Evolutionary conservation across 2,888 invertebrate species (phyloP).

Genomic region (Stenolophus ochropezus): DNA sequence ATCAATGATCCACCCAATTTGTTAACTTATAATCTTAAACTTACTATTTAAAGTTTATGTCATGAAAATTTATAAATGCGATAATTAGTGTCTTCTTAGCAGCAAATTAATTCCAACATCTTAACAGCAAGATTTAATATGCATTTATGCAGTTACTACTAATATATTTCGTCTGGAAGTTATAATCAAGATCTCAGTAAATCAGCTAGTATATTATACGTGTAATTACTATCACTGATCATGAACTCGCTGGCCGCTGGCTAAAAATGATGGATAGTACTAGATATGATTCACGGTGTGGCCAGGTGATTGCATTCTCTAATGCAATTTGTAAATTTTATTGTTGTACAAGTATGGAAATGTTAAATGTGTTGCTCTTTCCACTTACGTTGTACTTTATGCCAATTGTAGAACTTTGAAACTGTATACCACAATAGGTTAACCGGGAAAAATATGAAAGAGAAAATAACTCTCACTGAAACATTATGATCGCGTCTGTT

Average conservation of each 20-base stretch:
- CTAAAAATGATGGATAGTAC: conserved; percentile 38
- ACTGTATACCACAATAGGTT: too few species aligned
- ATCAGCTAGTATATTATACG: conserved; percentile 42
- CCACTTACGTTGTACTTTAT: too few species aligned
- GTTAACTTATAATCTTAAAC: not conserved
- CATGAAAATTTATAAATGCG: not conserved
- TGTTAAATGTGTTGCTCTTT: too few species aligned
- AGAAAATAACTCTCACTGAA: too few species aligned
- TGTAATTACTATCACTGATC: conserved; percentile 44
- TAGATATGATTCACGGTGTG: conserved; percentile 20
- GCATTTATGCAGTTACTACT: conserved; percentile 24
- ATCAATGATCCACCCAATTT: too few species aligned
- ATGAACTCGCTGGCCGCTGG: conserved; percentile 6
- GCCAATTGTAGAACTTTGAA: too few species aligned
- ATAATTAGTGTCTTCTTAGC: not conserved
- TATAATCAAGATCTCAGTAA: conserved; percentile 40
- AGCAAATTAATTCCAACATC: conserved; percentile 23
- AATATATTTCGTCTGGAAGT: conserved; percentile 45
- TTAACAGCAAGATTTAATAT: conserved; percentile 30
- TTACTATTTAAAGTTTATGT: not conserved
- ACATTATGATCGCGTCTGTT: too few species aligned
- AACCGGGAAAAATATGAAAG: too few species aligned
- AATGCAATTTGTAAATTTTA: conserved; percentile 15
- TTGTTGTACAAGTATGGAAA: too few species aligned
- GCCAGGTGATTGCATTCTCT: not conserved